These are phyloP conservation scores for Tokudaia muenninki DNA, from an alignment of 2,797 vertebrate genomes.

Conservation along the genomic window DNA sequence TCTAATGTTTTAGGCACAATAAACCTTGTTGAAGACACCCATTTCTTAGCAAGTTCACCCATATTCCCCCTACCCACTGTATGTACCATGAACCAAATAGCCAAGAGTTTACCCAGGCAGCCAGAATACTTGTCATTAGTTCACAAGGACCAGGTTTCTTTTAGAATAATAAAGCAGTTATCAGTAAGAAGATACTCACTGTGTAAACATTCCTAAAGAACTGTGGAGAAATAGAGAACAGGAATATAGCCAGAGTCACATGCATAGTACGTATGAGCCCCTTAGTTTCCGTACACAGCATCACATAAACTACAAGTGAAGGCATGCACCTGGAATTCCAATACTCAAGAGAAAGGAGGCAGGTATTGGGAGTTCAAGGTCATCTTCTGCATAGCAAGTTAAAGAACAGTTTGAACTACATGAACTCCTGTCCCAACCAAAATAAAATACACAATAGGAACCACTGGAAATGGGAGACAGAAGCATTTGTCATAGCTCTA, in stretches of 20 bases:
- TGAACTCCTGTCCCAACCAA: neutral
- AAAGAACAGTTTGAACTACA: neutral
- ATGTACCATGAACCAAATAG: neutral
- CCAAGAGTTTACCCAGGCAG: neutral
- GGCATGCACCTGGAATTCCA: neutral
- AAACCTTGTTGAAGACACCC: neutral
- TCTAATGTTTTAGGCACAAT: neutral
- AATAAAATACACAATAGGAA: neutral
- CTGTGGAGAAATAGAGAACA: neutral
- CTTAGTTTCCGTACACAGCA: neutral
- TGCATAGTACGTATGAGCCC: neutral
- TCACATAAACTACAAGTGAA: neutral
- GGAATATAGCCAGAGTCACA: too few species aligned
- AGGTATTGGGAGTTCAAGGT: neutral
- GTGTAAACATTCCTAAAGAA: conserved; percentile 46
- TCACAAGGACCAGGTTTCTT: conserved; percentile 1
- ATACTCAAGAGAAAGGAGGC: neutral
- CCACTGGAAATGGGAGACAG: neutral
- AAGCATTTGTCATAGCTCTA: neutral
- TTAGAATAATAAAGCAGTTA: conserved; percentile 26
- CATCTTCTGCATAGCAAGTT: neutral
- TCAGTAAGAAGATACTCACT: neutral
- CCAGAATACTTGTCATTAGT: neutral
- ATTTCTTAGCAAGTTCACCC: neutral
- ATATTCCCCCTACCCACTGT: neutral